Evolutionary conservation across 2,113 vertebrate genomes (phyloP), one percentile per base, ranked within the genome.

Genomic region (Thymallus thymallus): DNA sequence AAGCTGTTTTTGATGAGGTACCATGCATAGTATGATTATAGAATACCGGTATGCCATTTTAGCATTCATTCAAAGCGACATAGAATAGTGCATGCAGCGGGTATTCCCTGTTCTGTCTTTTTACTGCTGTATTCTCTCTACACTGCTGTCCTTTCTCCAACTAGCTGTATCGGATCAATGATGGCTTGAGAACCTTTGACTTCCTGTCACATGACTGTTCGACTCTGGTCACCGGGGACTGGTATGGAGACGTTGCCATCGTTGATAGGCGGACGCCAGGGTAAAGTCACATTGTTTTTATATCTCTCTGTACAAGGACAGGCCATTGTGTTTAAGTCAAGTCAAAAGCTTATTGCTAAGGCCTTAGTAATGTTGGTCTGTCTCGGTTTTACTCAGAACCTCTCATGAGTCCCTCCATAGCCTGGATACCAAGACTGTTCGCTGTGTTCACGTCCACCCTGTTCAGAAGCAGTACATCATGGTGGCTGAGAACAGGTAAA

Each of bases 391-490:
- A 29, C 81, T 5, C 64, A 94, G 92, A 69, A 82, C 76, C 1
- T 88, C 90, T 0, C 51, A 84, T 0, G 93, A 96, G 85, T 91
- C 93, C 0, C 77, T 85, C 2, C 87, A 88, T 2, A 76, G 77
- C 24, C 69, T 95, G 22, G 88, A 92, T 78, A 46, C 89, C 60
- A 85, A 30, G 1, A 77, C 72, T 3, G 71, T 94, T 18, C 91
- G 94, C 60, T 94, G 94, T 10, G 88, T 98, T 5, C 93, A 92
- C 0, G 93, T 96, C 20, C 96, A 98, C 72, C 96, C 97, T 0
- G 3, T 94, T 66, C 75, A 91, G 0, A 94, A 76, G 32, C 94
- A 97, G 1, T 95, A 95, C 81, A 94, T 97, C 80, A 16, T 94
- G 4, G 93, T 93, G 30, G 93, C 96, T 55, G 94, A 94, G 81